Conservation (phyloP, 2,888 invertebrate genomes). For the Hetaerina titia region DNA sequence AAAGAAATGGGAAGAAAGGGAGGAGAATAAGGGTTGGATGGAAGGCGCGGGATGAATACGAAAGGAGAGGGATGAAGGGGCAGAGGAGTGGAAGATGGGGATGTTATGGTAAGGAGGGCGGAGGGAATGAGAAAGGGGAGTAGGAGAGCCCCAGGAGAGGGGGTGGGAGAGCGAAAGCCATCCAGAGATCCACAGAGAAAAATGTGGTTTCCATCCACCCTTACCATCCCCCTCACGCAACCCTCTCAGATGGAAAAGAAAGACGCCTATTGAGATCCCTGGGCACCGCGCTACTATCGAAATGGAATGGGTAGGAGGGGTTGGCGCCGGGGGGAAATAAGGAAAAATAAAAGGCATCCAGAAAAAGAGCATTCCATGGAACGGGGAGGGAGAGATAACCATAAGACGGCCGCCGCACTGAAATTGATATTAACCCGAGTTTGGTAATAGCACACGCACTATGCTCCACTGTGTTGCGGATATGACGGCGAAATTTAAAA, state of each 20-base stretch:
- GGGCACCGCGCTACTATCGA: not conserved
- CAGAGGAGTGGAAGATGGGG: not conserved
- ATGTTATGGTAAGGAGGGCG: not conserved
- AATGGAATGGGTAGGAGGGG: not conserved
- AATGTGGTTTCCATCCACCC: not conserved
- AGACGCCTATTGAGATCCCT: not conserved
- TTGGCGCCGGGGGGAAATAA: not conserved
- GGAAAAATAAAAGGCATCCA: not conserved
- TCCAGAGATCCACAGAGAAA: not conserved
- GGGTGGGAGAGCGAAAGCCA: not conserved
- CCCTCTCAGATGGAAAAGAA: not conserved
- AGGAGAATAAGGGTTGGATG: not conserved
- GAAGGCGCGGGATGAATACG: not conserved
- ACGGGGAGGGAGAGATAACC: not conserved
- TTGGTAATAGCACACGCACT: not conserved
- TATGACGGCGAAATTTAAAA: too few relatives aligned
- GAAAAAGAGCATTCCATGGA: not conserved
- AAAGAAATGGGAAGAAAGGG: not conserved
- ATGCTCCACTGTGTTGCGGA: too few relatives aligned
- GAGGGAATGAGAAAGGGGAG: not conserved
- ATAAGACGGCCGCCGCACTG: not conserved
- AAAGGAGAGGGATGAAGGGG: not conserved
- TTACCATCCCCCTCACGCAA: not conserved
- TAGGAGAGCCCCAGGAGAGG: not conserved
- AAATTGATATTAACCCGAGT: not conserved